These are phyloP conservation scores for Oreortyx pictus DNA, from an alignment of 2,797 vertebrate genomes.

Conservation along the genomic window DNA sequence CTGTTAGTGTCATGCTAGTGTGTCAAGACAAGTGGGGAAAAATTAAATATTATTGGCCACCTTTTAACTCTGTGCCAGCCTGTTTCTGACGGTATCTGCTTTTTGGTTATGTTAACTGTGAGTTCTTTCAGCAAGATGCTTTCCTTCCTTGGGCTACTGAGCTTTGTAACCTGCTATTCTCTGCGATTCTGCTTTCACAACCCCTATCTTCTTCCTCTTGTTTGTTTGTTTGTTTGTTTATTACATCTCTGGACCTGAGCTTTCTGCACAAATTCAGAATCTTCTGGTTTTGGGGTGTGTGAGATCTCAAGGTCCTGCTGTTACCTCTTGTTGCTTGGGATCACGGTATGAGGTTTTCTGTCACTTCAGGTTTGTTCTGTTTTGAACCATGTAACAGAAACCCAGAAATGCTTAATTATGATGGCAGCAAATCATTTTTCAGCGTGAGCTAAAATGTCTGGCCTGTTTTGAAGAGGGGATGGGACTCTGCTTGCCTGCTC, in stretches of 20 bases:
- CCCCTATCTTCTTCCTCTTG: background rate
- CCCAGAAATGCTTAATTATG: constrained; percentile 6
- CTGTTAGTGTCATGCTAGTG: background rate
- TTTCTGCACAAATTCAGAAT: background rate
- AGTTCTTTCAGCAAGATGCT: background rate
- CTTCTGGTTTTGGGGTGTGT: background rate
- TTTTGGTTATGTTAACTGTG: background rate
- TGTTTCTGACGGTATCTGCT: background rate
- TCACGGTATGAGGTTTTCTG: background rate
- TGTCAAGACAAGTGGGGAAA: background rate
- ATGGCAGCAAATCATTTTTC: constrained; percentile 10
- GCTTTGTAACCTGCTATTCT: background rate
- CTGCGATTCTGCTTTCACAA: background rate
- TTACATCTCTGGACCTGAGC: background rate
- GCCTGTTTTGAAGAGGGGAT: constrained; percentile 7
- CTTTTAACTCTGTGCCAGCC: background rate
- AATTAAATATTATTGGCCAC: background rate
- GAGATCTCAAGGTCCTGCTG: background rate
- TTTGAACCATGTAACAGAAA: constrained; percentile 3
- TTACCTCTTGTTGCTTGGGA: background rate
- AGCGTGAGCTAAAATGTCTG: constrained; percentile 34
- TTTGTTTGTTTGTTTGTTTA: too few species aligned
- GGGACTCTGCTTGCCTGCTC: constrained; percentile 25
- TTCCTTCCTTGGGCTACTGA: background rate
- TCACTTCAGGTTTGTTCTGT: background rate